Base-by-base conservation (phyloP, 2,888 invertebrate genomes). In the Acanthosoma haemorrhoidale region DNA sequence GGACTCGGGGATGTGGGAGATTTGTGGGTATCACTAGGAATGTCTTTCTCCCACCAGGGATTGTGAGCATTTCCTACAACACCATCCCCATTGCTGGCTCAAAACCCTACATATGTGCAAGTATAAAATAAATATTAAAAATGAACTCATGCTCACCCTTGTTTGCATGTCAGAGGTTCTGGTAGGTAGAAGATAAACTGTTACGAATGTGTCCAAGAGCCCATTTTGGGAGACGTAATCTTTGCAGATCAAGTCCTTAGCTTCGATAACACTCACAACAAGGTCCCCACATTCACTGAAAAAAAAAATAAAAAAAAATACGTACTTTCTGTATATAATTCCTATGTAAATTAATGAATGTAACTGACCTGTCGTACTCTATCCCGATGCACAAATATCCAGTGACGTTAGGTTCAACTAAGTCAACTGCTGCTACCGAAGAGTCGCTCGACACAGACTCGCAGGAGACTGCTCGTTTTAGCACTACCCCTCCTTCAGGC, bases 401-500 rank as follows among this genome's bases (percentile, higher is more conserved):
- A 1, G 89, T 89, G 70, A 87, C 82, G 73, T 88, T 87, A 8
- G 88, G 84, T 76, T 86, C 86, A 75, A 89, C 88, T 58, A 89
- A 82, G 77, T 90, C 88, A 61, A 86, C 86, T 29, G 89, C 82
- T 21, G 85, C 84, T 1, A 90, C 87, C 1, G 90, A 90, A 0
- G 90, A 89, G 76, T 91, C 91, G 1, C 91, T 91, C 76, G 87
- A 89, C 25, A 92, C 88, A 61, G 90, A 91, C 76, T 91, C 91
- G 78, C 90, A 91, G 25, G 90, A 90, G 75, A 89, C 83, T 0
- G 90, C 91, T 72, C 89, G 80, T 75, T 86, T 70, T 29, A 72
- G 69, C 34, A 70, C 68, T 3, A 68, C 51, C 38, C 70, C 72
- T 31, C 70, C 72, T 39, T 68, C 72, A 58, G 70, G 68, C 58